These are phyloP conservation scores for Drosophila flavopinicola DNA, from an alignment of 2,888 invertebrate species.

Conservation along the genomic window DNA sequence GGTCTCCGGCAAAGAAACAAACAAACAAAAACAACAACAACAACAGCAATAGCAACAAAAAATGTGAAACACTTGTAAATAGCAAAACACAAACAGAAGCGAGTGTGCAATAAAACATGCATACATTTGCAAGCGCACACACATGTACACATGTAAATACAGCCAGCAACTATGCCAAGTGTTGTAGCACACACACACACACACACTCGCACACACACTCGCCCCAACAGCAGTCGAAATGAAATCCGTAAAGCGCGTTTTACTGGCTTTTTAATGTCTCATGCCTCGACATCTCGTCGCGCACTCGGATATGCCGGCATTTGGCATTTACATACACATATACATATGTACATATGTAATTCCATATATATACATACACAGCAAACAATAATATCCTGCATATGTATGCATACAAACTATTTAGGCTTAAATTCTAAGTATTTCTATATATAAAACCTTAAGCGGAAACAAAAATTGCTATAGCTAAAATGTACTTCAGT, in stretches of 20 bases:
- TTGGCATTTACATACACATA: slow-evolving; percentile 35
- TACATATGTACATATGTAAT: slow-evolving; percentile 1
- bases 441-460: no score
- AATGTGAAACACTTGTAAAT: slow-evolving; percentile 75
- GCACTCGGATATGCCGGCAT: slow-evolving; percentile 51
- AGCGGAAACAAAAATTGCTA: no score
- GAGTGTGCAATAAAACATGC: slow-evolving; percentile 78
- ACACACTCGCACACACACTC: slow-evolving; percentile 15
- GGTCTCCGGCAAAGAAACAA: slow-evolving; percentile 44
- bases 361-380: not conserved
- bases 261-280: slow-evolving; percentile 79
- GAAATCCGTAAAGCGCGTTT: slow-evolving; percentile 80
- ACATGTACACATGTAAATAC: slow-evolving; percentile 40
- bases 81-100: slow-evolving; percentile 74
- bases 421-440: no score
- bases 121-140: slow-evolving; percentile 62
- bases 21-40: slow-evolving; percentile 17
- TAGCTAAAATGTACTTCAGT: no score
- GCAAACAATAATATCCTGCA: not conserved
- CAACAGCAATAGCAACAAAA: slow-evolving; percentile 14
- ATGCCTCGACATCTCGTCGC: slow-evolving; percentile 52
- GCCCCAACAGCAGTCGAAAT: slow-evolving; percentile 50
- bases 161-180: slow-evolving; percentile 69
- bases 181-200: slow-evolving; percentile 40
- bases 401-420: not conserved